phyloP scores from a whole-genome alignment of 2,797 vertebrate species.

The Mastacembelus armatus region DNA sequence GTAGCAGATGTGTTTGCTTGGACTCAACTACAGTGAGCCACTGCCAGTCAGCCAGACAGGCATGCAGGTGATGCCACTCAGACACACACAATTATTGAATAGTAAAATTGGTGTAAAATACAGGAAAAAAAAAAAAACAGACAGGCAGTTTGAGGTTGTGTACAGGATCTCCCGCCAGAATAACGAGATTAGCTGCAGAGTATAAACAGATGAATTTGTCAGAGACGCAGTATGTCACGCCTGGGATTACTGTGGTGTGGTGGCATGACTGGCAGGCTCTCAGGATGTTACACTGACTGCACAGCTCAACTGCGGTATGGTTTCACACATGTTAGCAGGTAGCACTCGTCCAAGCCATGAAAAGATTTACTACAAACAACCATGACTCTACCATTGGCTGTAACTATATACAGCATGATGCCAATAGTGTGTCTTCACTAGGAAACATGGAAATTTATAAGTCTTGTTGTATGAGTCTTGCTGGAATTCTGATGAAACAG shows the following conservation, averaged over 20 bases:
- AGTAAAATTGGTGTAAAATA: not conserved
- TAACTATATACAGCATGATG: not conserved
- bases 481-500: conserved; percentile 45
- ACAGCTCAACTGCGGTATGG: not conserved
- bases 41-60: conserved; percentile 16
- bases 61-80: conserved; percentile 33
- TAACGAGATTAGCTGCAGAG: conserved; percentile 46
- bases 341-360: not conserved
- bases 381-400: not conserved
- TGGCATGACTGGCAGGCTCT: conserved; percentile 15
- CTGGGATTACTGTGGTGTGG: conserved; percentile 17
- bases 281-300: conserved; percentile 10
- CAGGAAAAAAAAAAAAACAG: conserved; percentile 30
- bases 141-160: conserved; percentile 31
- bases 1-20: conserved; percentile 11
- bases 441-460: conserved; percentile 41
- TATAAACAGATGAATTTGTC: conserved; percentile 53
- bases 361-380: not conserved
- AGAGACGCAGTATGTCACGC: conserved; percentile 15
- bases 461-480: no score
- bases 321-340: conserved; percentile 1
- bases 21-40: not conserved
- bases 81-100: conserved; percentile 7
- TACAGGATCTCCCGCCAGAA: conserved; percentile 25
- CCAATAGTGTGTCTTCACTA: not conserved